Conservation (phyloP, 1,140 invertebrate genomes). For the Drosophila ogumai region DNA sequence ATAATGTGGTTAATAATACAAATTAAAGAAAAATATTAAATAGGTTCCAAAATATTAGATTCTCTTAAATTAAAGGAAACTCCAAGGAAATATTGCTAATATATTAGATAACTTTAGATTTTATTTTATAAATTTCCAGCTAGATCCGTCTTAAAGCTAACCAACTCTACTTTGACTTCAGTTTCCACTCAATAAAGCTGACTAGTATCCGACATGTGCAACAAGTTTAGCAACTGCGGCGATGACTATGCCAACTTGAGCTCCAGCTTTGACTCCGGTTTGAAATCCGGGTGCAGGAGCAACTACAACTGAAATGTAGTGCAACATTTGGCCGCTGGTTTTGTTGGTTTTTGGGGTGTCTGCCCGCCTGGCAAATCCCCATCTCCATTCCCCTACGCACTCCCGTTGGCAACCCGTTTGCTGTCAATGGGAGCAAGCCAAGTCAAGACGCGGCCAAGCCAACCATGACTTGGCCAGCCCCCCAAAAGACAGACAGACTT, state of each 20-base stretch:
- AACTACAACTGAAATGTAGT: slow-evolving; percentile 68
- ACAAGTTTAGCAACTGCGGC: slow-evolving; percentile 70
- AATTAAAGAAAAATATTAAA: too few species aligned
- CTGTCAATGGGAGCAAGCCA: slow-evolving; percentile 47
- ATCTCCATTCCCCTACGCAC: slow-evolving; percentile 13
- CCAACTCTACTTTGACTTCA: slow-evolving; percentile 19
- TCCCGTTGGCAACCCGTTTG: slow-evolving; percentile 42
- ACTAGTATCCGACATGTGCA: slow-evolving; percentile 66
- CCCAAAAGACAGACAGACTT: slow-evolving; percentile 24
- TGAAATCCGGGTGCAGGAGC: slow-evolving; percentile 76
- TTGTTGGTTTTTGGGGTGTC: slow-evolving; percentile 63
- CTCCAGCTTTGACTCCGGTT: slow-evolving; percentile 64
- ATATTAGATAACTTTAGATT: too few species aligned
- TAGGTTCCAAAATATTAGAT: too few species aligned
- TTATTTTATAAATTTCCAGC: neutral
- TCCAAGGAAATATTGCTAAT: accelerated
- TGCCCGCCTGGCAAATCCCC: slow-evolving; percentile 5
- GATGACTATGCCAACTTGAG: slow-evolving; percentile 41
- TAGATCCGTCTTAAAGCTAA: slow-evolving; percentile 1
- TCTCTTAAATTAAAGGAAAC: neutral
- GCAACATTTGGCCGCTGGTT: slow-evolving; percentile 71
- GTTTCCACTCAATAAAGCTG: slow-evolving; percentile 53
- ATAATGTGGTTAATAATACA: too few species aligned
- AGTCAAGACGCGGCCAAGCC: slow-evolving; percentile 48
- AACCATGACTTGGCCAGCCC: slow-evolving; percentile 58